Percentiles rank a stretch among this genome's conserved stretches.
Conservation (phyloP, 1,140 invertebrate species). For the Drosophila santomea region DNA sequence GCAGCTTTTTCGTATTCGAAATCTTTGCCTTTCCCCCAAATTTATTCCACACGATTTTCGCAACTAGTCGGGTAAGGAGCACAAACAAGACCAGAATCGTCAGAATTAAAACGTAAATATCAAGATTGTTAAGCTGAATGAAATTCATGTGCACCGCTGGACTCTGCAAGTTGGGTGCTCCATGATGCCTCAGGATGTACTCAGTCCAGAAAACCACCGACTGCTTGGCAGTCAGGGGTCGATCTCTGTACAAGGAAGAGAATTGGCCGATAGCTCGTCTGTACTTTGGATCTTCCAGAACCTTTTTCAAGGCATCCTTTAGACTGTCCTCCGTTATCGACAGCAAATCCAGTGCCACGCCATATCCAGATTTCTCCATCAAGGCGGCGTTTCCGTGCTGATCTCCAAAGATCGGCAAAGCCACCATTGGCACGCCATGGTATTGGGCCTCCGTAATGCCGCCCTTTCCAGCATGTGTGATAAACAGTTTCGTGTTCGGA, state of each 20-base stretch:
- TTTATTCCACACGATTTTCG: constrained; percentile 18
- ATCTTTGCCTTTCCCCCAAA: not conserved
- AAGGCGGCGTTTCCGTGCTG: constrained; percentile 86
- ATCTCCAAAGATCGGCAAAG: constrained; percentile 89
- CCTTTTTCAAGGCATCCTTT: constrained; percentile 36
- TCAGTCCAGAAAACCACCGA: constrained; percentile 85
- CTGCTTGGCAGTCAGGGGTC: constrained; percentile 81
- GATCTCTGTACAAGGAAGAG: constrained; percentile 70
- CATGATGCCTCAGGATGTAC: constrained; percentile 85
- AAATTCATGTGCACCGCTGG: constrained; percentile 63
- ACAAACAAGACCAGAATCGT: constrained; percentile 9
- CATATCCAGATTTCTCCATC: constrained; percentile 85
- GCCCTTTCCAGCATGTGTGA: constrained; percentile 90
- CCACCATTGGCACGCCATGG: constrained; percentile 89
- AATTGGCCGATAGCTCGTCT: constrained; percentile 44
- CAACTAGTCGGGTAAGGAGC: constrained; percentile 7
- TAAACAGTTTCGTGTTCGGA: constrained; percentile 88
- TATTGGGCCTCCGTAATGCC: constrained; percentile 90
- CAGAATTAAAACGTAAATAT: constrained; percentile 57
- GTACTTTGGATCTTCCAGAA: constrained; percentile 66
- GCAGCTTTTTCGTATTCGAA: constrained; percentile 30
- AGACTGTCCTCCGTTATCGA: constrained; percentile 83
- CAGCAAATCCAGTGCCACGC: constrained; percentile 77
- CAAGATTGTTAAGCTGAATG: constrained; percentile 65
- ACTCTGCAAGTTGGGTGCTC: constrained; percentile 82